Percentiles rank a stretch among this genome's conserved stretches.
Conservation (phyloP, 2,888 invertebrate genomes). For the Conomelus anceps region DNA sequence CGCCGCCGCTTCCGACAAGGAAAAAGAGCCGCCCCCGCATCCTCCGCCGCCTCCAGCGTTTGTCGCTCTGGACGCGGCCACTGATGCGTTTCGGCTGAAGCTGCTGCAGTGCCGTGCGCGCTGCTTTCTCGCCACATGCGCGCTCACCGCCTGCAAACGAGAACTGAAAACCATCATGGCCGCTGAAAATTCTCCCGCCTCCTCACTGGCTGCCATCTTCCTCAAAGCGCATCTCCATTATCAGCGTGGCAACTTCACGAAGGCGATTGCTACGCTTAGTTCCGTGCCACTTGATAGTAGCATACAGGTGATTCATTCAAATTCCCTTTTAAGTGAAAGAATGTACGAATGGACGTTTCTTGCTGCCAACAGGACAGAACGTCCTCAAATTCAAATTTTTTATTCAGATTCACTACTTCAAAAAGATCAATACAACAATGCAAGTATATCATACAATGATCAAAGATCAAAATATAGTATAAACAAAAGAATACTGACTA, state of each 20-base stretch:
- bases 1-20: conserved; percentile 39
- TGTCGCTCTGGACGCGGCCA: conserved; percentile 42
- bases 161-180: conserved; percentile 20
- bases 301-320: too few relatives aligned
- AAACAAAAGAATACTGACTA: too few relatives aligned
- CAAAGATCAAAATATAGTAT: too few relatives aligned
- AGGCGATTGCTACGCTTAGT: conserved; percentile 53
- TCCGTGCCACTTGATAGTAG: conserved; percentile 40
- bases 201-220: conserved; percentile 51
- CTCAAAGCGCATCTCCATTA: conserved; percentile 59
- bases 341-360: too few relatives aligned
- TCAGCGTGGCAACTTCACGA: conserved; percentile 54
- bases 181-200: conserved; percentile 42
- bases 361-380: too few relatives aligned
- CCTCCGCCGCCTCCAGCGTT: neutral
- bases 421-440: too few relatives aligned
- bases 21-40: conserved; percentile 38
- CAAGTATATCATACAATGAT: too few relatives aligned
- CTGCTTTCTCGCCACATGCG: conserved; percentile 46
- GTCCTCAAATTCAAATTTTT: too few relatives aligned
- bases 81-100: conserved; percentile 49
- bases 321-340: too few relatives aligned
- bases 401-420: too few relatives aligned
- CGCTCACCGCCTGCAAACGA: conserved; percentile 23
- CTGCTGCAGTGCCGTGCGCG: conserved; percentile 53